A percentile compares a stretch with the other conserved stretches of the same genome.
Conservation (phyloP, 2,888 invertebrate genomes). For the Coenonympha arcania region DNA sequence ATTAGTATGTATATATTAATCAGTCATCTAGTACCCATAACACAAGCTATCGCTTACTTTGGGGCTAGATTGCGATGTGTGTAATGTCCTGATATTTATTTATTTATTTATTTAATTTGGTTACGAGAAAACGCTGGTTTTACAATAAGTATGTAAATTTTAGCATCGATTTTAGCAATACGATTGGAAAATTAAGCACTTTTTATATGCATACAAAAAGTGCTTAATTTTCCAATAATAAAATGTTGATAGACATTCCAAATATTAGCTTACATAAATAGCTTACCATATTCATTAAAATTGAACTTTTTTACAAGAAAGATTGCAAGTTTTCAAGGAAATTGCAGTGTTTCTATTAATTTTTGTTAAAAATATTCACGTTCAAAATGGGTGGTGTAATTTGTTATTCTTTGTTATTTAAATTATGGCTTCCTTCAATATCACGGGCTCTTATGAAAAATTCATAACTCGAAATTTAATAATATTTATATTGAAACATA, state of each 20-base stretch:
- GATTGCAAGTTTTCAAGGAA: conserved; percentile 10
- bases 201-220: neutral
- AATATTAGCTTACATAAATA: neutral
- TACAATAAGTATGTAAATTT: too few relatives aligned
- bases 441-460: too few relatives aligned
- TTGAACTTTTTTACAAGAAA: conserved; percentile 15
- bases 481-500: too few relatives aligned
- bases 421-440: neutral
- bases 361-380: conserved; percentile 10
- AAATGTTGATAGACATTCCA: neutral
- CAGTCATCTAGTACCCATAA: too few relatives aligned
- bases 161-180: too few relatives aligned
- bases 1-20: too few relatives aligned
- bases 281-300: conserved; percentile 15
- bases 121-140: too few relatives aligned
- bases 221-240: neutral
- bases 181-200: neutral
- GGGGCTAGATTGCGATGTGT: too few relatives aligned
- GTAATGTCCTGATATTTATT: too few relatives aligned
- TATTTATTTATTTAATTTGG: too few relatives aligned
- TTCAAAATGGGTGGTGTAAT: neutral
- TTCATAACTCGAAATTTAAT: too few relatives aligned
- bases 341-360: conserved; percentile 14
- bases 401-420: neutral
- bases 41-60: too few relatives aligned